phyloP scores from a whole-genome alignment of 2,113 vertebrate genomes.

The Perccottus glenii region DNA sequence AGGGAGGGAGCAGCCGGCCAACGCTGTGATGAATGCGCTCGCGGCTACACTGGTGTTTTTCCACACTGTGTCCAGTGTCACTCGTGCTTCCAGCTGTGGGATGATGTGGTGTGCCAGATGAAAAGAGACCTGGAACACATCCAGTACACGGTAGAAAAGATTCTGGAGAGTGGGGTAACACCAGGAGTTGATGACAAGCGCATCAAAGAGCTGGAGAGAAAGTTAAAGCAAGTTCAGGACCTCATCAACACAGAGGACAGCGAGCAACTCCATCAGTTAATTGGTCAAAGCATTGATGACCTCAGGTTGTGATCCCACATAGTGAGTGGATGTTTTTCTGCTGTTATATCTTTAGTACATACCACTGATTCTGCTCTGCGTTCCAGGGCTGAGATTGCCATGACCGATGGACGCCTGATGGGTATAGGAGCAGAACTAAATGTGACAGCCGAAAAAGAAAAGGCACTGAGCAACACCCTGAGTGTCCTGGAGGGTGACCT shows the following conservation, averaged over 20 bases:
- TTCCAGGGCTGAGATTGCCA: constrained; percentile 73
- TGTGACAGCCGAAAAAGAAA: constrained; percentile 33
- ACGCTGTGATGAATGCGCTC: constrained; percentile 80
- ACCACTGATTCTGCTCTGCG: background rate
- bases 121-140: constrained; percentile 67
- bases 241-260: constrained; percentile 63
- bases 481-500: constrained; percentile 62
- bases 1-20: constrained; percentile 71
- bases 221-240: constrained; percentile 66
- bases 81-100: constrained; percentile 87
- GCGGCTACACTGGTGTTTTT: constrained; percentile 82
- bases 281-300: constrained; percentile 76
- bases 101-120: constrained; percentile 72
- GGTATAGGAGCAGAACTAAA: constrained; percentile 65
- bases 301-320: constrained; percentile 67
- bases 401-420: constrained; percentile 70
- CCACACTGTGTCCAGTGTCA: constrained; percentile 82
- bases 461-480: constrained; percentile 49
- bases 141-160: constrained; percentile 44
- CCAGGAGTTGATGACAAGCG: constrained; percentile 57
- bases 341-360: background rate
- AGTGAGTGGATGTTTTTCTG: background rate
- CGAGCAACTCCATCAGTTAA: constrained; percentile 61
- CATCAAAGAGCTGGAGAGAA: constrained; percentile 78
- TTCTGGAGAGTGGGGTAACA: constrained; percentile 64